phyloP scores from a whole-genome alignment of 2,113 vertebrate species.

The Labeo catla region DNA sequence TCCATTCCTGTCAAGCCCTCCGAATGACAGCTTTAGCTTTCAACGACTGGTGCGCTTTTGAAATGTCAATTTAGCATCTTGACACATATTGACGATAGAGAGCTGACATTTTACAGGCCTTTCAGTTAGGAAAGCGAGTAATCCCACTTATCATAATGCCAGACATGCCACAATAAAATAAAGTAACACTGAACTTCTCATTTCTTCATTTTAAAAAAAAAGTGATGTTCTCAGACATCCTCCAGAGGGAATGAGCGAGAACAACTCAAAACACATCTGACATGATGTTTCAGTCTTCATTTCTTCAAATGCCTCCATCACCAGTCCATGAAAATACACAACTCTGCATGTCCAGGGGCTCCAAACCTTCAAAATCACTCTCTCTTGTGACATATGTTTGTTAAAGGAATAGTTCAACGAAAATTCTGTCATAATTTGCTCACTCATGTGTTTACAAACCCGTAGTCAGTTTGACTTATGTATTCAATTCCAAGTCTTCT shows the following conservation, averaged over 20 bases:
- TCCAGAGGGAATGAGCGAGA: not conserved
- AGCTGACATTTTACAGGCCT: conserved; percentile 50
- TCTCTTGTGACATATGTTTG: not conserved
- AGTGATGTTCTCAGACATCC: conserved; percentile 2
- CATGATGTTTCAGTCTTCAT: not conserved
- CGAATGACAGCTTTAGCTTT: conserved; percentile 35
- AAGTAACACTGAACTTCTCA: conserved; percentile 18
- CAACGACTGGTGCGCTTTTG: conserved; percentile 31
- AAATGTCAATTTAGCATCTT: conserved; percentile 59
- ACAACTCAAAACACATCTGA: conserved; percentile 3
- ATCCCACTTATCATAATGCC: conserved; percentile 48
- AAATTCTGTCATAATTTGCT: not conserved
- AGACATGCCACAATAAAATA: conserved; percentile 19
- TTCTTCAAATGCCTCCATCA: not conserved
- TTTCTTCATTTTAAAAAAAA: conserved; percentile 2
- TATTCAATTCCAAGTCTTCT: not conserved
- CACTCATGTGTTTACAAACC: not conserved
- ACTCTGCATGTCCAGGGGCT: not conserved
- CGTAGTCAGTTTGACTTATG: not conserved
- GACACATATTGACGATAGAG: conserved; percentile 43
- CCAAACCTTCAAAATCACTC: not conserved
- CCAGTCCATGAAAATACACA: not conserved
- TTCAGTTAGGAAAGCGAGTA: conserved; percentile 30
- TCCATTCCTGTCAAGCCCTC: conserved; percentile 31
- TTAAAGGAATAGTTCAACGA: not conserved